These are phyloP conservation scores for Phalanger gymnotis DNA, from an alignment of 2,797 vertebrate species.

Conservation along the genomic window DNA sequence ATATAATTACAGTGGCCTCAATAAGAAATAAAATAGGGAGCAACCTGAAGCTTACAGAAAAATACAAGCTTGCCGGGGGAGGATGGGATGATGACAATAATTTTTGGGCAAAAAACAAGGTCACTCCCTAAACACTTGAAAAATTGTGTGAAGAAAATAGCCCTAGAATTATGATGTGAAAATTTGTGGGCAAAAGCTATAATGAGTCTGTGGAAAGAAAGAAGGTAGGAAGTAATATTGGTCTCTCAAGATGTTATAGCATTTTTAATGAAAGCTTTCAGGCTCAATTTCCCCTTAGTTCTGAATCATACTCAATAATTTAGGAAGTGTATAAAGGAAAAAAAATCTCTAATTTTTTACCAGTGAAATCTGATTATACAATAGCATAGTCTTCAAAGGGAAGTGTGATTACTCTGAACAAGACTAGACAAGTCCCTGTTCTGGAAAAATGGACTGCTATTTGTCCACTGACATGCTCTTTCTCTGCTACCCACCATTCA, in stretches of 20 bases:
- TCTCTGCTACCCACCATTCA: conserved; percentile 7
- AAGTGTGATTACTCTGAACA: conserved; percentile 29
- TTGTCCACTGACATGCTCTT: neutral
- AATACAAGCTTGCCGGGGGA: neutral
- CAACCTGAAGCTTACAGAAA: neutral
- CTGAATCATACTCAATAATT: conserved; percentile 38
- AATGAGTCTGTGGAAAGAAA: conserved; percentile 5
- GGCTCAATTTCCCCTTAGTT: neutral
- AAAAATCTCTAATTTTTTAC: neutral
- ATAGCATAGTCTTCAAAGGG: conserved; percentile 8
- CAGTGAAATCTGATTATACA: conserved; percentile 29
- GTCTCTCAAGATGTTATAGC: conserved; percentile 28
- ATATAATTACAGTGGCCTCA: neutral
- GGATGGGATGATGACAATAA: neutral
- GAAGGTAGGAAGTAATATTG: conserved; percentile 1
- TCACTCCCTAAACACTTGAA: neutral
- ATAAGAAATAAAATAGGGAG: conserved; percentile 16
- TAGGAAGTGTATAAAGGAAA: conserved; percentile 16
- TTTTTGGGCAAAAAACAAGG: neutral
- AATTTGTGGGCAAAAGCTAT: conserved; percentile 5
- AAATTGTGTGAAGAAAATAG: conserved; percentile 33
- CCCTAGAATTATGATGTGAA: conserved; percentile 27
- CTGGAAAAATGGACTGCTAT: neutral
- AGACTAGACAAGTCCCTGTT: neutral
- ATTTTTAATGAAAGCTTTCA: conserved; percentile 4